A percentile compares a stretch with the other conserved stretches of the same genome.
These are phyloP conservation scores for Sarcophaga peregrina DNA, from an alignment of 1,140 invertebrate species.

Conservation along the genomic window DNA sequence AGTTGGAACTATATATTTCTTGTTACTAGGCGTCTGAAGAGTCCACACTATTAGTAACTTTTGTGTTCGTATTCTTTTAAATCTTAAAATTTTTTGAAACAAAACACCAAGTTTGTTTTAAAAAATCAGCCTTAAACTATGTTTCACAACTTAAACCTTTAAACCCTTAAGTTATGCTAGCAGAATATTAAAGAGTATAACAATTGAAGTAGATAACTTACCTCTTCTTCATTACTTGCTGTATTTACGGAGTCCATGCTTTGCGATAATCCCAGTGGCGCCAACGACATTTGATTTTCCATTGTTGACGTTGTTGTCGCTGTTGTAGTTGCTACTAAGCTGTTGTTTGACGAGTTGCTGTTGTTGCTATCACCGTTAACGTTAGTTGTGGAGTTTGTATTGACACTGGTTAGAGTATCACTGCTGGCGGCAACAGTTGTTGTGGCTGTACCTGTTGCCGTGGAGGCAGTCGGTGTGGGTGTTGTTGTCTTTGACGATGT, in stretches of 20 bases:
- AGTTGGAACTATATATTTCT: no score
- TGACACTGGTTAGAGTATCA: not conserved
- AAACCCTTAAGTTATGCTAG: no score
- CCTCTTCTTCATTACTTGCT: slow-evolving; percentile 90
- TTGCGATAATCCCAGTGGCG: slow-evolving; percentile 73
- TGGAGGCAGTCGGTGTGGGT: slow-evolving; percentile 55
- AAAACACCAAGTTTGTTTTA: no score
- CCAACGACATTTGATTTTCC: slow-evolving; percentile 66
- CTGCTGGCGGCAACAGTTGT: slow-evolving; percentile 47
- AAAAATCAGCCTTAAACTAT: no score
- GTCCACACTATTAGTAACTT: no score
- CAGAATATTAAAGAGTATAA: no score
- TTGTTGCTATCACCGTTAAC: slow-evolving; percentile 53
- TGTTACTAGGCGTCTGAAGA: no score
- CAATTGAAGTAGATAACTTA: slow-evolving; percentile 67
- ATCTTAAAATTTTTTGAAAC: no score
- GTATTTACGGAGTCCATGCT: slow-evolving; percentile 95
- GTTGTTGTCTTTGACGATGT: slow-evolving; percentile 60
- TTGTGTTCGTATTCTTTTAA: no score
- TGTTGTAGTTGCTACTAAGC: slow-evolving; percentile 49
- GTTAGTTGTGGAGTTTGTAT: slow-evolving; percentile 32
- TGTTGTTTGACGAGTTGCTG: slow-evolving; percentile 51
- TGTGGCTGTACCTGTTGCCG: not conserved
- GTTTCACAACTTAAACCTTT: no score
- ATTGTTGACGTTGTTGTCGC: slow-evolving; percentile 56